Evolutionary conservation across 2,113 vertebrate species (phyloP).

Genomic region (Mustelus asterias): DNA sequence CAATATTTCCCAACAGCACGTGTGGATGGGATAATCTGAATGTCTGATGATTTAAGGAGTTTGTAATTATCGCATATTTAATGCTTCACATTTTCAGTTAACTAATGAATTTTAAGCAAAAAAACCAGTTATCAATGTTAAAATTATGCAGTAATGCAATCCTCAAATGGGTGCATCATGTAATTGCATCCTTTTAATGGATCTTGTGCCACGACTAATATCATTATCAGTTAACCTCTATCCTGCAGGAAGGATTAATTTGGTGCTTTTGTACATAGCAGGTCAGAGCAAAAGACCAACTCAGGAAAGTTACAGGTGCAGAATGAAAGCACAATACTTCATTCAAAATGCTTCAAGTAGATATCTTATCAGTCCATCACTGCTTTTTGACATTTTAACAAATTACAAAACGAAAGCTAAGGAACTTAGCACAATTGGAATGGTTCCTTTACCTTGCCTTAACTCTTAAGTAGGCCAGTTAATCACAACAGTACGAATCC

Average conservation of each 20-base stretch:
- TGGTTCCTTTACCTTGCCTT: slow-evolving; percentile 40
- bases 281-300: background rate
- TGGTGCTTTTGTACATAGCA: background rate
- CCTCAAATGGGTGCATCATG: background rate
- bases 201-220: background rate
- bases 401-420: slow-evolving; percentile 51
- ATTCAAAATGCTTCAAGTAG: slow-evolving; percentile 47
- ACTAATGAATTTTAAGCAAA: background rate
- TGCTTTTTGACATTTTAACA: slow-evolving; percentile 55
- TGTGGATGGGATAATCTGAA: background rate
- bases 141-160: background rate
- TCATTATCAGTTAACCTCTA: background rate
- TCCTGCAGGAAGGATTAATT: background rate
- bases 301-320: background rate
- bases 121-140: background rate
- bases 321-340: slow-evolving; percentile 46
- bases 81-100: background rate
- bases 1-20: background rate
- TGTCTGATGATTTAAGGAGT: background rate
- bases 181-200: background rate
- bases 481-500: background rate
- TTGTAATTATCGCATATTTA: background rate
- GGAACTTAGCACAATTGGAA: slow-evolving; percentile 58
- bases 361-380: slow-evolving; percentile 44
- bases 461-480: background rate